Conservation (phyloP, 2,797 vertebrate species). For the Gallirallus australis region DNA sequence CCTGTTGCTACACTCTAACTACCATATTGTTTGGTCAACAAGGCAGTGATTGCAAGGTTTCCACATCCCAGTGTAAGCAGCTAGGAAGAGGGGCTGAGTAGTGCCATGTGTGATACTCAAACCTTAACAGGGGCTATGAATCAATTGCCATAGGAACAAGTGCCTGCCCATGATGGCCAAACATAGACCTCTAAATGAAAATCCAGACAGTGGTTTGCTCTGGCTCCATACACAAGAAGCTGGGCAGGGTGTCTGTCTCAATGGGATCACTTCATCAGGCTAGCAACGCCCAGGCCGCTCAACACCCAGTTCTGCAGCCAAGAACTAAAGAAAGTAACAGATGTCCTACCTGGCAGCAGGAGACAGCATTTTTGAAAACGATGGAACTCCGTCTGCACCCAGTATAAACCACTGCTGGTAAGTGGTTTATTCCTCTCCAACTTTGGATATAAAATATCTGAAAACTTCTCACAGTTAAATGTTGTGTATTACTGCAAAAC, state of each 20-base stretch:
- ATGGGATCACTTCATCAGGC: not conserved
- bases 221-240: not conserved
- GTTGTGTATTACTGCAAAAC: not conserved
- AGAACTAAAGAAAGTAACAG: not conserved
- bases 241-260: not conserved
- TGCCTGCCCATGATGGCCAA: not conserved
- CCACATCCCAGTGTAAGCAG: not conserved
- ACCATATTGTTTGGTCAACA: not conserved
- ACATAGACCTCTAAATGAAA: not conserved
- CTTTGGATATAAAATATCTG: not conserved
- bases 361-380: not conserved
- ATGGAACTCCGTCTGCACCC: not conserved
- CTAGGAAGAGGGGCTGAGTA: not conserved
- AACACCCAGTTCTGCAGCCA: not conserved
- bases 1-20: not conserved
- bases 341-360: not conserved
- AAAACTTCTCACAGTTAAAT: not conserved
- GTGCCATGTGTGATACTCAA: not conserved
- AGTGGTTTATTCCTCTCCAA: not conserved
- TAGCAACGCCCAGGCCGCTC: fast-evolving
- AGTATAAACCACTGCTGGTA: not conserved
- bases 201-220: not conserved
- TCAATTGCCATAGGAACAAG: not conserved
- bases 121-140: not conserved
- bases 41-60: not conserved